Evolutionary conservation across 1,140 invertebrate genomes (phyloP).

Genomic region (Caenorhabditis latens): DNA sequence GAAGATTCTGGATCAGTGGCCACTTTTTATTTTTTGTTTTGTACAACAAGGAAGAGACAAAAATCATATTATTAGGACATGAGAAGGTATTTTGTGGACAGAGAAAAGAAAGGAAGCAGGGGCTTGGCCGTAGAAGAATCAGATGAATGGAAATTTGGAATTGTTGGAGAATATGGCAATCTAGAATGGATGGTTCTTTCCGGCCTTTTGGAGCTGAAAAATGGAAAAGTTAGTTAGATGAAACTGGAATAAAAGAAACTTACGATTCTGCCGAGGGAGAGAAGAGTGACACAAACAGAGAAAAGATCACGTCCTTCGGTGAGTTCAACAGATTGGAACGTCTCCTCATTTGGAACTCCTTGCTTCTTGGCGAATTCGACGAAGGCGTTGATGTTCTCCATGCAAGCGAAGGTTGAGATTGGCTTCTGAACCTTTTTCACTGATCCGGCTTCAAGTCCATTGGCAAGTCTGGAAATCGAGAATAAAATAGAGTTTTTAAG

Average conservation of each 20-base stretch:
- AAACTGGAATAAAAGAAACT: constrained; percentile 53
- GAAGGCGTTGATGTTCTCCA: constrained; percentile 98
- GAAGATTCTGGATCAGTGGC: background rate
- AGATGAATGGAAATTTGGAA: background rate
- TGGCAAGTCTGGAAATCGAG: constrained; percentile 73
- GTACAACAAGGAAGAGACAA: background rate
- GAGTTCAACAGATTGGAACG: constrained; percentile 87
- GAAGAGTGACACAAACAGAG: constrained; percentile 92
- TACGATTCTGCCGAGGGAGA: constrained; percentile 93
- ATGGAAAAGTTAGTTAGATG: background rate
- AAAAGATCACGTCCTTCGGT: constrained; percentile 95
- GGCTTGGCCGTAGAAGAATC: constrained; percentile 34
- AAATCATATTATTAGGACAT: constrained; percentile 46
- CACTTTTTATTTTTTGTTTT: constrained; percentile 7
- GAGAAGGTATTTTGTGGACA: constrained; percentile 31
- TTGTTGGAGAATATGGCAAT: background rate
- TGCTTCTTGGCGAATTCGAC: constrained; percentile 87
- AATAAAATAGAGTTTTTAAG: background rate
- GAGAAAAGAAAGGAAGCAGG: background rate
- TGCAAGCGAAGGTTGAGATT: constrained; percentile 94
- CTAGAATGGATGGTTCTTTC: constrained; percentile 33
- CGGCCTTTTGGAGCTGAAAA: constrained; percentile 53
- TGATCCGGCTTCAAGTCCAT: constrained; percentile 81
- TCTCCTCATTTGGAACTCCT: constrained; percentile 92
- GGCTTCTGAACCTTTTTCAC: constrained; percentile 89